Evolutionary conservation across 2,888 invertebrate genomes (phyloP).

Genomic region (Iphiclides podalirius): DNA sequence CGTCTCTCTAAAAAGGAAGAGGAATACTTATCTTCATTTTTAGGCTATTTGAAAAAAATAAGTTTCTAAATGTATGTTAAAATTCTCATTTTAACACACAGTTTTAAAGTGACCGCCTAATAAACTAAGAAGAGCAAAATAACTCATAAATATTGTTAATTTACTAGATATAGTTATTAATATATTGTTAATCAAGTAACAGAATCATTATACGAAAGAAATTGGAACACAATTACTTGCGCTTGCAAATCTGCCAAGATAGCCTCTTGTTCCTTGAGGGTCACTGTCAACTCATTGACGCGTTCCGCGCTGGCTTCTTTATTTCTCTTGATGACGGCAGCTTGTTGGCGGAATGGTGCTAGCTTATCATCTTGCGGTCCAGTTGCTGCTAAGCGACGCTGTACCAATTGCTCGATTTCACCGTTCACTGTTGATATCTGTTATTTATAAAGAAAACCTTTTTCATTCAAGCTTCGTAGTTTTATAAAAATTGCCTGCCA

Average conservation of each 20-base stretch:
- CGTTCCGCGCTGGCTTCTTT: constrained; percentile 87
- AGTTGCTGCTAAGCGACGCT: constrained; percentile 83
- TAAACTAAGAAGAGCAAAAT: no score
- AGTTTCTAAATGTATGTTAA: no score
- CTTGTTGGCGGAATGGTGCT: constrained; percentile 92
- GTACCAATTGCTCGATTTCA: constrained; percentile 86
- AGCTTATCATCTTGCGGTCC: constrained; percentile 86
- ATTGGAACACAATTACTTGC: constrained; percentile 45
- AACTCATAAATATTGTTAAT: no score
- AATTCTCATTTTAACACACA: no score
- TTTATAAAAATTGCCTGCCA: no score
- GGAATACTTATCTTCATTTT: constrained; percentile 3
- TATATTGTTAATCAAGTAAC: no score
- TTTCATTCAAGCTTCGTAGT: no score
- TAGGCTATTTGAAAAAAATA: constrained; percentile 5
- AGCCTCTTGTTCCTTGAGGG: constrained; percentile 80
- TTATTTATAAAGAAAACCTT: neutral
- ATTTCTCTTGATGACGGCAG: constrained; percentile 88
- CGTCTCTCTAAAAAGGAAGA: neutral
- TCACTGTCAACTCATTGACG: constrained; percentile 83
- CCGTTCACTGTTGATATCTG: constrained; percentile 74
- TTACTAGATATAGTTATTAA: no score
- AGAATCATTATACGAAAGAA: no score
- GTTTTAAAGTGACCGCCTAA: no score
- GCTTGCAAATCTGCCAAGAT: constrained; percentile 80